Conservation (phyloP, 2,797 vertebrate species). For the Micrastur ruficollis region DNA sequence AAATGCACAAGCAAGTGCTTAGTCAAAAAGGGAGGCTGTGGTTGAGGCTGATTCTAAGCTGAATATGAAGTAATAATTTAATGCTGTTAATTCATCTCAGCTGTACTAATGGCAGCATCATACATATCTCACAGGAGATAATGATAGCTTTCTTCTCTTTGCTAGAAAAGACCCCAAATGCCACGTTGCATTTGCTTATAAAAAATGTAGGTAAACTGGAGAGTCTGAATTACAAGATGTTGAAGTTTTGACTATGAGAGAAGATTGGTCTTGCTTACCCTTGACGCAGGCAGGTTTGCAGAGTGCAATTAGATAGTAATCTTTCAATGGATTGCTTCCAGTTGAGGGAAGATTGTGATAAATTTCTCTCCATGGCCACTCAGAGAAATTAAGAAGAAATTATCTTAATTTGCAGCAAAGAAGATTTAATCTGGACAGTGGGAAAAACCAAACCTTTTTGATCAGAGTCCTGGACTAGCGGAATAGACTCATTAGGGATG, state of each 20-base stretch:
- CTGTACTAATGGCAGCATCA: neutral
- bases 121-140: neutral
- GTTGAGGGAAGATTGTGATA: neutral
- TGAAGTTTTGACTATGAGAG: neutral
- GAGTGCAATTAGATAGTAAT: neutral
- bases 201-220: neutral
- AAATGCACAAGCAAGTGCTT: neutral
- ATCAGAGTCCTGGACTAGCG: neutral
- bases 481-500: neutral
- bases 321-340: neutral
- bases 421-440: neutral
- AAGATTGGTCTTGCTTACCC: neutral
- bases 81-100: neutral
- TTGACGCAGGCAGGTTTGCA: neutral
- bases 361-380: neutral
- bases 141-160: neutral
- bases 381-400: neutral
- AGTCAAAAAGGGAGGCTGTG: neutral
- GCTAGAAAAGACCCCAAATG: neutral
- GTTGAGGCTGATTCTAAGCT: neutral
- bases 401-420: neutral
- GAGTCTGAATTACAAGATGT: neutral
- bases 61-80: neutral
- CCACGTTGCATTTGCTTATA: neutral
- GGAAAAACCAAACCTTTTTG: rapidly evolving